These are phyloP conservation scores for Phaonia tiefii DNA, from an alignment of 2,888 invertebrate species.

Conservation along the genomic window DNA sequence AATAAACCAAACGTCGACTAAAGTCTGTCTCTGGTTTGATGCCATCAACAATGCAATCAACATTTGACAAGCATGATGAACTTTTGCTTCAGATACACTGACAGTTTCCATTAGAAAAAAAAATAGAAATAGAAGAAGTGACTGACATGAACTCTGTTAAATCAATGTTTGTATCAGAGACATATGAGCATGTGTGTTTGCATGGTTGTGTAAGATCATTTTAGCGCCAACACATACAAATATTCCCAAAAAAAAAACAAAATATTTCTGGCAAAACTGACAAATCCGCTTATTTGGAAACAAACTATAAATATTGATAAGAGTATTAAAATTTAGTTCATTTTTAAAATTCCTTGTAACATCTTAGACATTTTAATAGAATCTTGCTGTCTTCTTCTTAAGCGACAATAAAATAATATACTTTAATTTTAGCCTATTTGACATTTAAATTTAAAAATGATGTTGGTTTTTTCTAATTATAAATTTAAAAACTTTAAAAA, in stretches of 20 bases:
- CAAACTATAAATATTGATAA: neutral
- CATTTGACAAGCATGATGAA: slow-evolving; percentile 64
- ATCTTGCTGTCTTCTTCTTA: too few species aligned
- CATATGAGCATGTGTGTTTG: neutral
- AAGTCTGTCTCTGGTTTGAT: slow-evolving; percentile 48
- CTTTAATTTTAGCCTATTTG: too few species aligned
- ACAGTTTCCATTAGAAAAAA: slow-evolving; percentile 51
- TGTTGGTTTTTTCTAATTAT: too few species aligned
- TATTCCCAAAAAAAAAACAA: neutral
- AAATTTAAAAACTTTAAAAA: too few species aligned
- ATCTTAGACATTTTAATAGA: neutral
- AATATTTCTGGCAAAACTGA: slow-evolving; percentile 22
- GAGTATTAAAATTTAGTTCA: too few species aligned
- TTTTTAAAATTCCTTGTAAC: neutral
- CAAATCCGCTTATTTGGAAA: slow-evolving; percentile 43
- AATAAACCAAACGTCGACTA: slow-evolving; percentile 39
- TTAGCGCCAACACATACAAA: neutral
- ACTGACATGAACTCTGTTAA: slow-evolving; percentile 19
- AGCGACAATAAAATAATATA: too few species aligned
- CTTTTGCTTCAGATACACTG: slow-evolving; percentile 61
- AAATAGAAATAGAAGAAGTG: neutral
- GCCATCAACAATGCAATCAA: slow-evolving; percentile 63
- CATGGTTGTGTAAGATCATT: neutral
- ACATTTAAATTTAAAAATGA: too few species aligned
- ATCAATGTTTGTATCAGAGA: too few species aligned